Base-by-base conservation (phyloP, 2,888 invertebrate species). In the Eretmocerus hayati region DNA sequence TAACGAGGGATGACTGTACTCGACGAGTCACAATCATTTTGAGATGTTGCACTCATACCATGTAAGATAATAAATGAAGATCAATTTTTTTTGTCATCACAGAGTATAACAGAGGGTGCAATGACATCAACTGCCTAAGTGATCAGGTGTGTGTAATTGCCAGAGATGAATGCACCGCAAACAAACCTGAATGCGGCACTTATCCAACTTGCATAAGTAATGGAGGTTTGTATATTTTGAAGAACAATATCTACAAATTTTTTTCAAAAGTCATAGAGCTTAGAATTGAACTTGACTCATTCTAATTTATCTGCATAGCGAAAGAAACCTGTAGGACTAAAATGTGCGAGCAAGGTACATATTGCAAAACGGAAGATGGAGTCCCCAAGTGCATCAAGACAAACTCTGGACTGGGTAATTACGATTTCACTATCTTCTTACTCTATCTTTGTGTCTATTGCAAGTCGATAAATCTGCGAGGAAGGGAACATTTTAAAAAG, bases 41-140 rank as follows among this genome's bases (percentile, higher is more conserved):
- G n/a, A n/a, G n/a, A n/a, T n/a, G n/a, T n/a, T n/a, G n/a, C n/a
- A n/a, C n/a, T n/a, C n/a, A n/a, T n/a, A n/a, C n/a, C n/a, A n/a
- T n/a, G n/a, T n/a, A n/a, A n/a, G n/a, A n/a, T n/a, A n/a, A n/a
- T n/a, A 33, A 35, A 48, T 38, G 15, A 26, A 37, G 41, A 30
- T 31, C 16, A 38, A 39, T 45, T 15, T 16, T 47, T 42, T 48
- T 26, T 42, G 2, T 18, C 33, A 9, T 59, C 56, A 2, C 74
- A 88, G 87, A 88, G 72, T 88, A 86, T 68, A 87, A 87, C 52
- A 79, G 87, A 58, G 77, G 80, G 19, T 88, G 88, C 69, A 79
- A 77, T 62, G 88, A 88, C 64, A 88, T 88, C 60, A 87, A 87
- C 42, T 88, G 88, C 63, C 73, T 80, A 46, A 81, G 79, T 64